These are phyloP conservation scores for Muscidifurax raptorellus DNA, from an alignment of 1,140 invertebrate species.

Conservation along the genomic window DNA sequence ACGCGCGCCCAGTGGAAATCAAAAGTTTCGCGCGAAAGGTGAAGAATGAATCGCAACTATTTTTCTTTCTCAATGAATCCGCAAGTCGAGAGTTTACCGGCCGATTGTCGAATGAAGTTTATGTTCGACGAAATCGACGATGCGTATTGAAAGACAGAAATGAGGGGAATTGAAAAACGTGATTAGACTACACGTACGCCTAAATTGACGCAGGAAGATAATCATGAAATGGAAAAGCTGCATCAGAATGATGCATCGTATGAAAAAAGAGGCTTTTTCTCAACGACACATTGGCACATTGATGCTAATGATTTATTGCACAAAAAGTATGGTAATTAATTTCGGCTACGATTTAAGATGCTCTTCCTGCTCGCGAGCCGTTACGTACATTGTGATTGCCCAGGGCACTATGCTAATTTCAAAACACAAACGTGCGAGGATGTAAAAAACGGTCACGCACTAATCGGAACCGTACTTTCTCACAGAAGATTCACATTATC, in stretches of 20 bases:
- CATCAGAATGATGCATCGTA: too few species aligned
- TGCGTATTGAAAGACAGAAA: too few species aligned
- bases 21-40: conserved; percentile 30
- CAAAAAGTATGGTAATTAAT: conserved; percentile 11
- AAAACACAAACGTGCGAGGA: not conserved
- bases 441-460: not conserved
- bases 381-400: conserved; percentile 14
- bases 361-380: not conserved
- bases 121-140: too few species aligned
- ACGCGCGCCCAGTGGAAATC: conserved; percentile 6
- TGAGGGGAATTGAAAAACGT: too few species aligned
- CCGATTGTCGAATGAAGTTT: not conserved
- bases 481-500: not conserved
- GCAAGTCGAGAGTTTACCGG: not conserved
- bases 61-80: conserved; percentile 10
- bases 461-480: not conserved
- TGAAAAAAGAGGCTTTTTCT: not conserved
- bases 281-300: not conserved
- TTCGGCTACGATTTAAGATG: not conserved
- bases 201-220: too few species aligned
- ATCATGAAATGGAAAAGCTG: too few species aligned
- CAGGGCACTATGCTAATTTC: conserved; percentile 7
- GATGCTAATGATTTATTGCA: not conserved
- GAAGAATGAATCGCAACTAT: not conserved
- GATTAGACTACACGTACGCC: too few species aligned